A percentile compares a stretch with the other conserved stretches of the same genome.
Evolutionary conservation across 2,113 vertebrate species (phyloP).

Genomic region (Prunella himalayana): DNA sequence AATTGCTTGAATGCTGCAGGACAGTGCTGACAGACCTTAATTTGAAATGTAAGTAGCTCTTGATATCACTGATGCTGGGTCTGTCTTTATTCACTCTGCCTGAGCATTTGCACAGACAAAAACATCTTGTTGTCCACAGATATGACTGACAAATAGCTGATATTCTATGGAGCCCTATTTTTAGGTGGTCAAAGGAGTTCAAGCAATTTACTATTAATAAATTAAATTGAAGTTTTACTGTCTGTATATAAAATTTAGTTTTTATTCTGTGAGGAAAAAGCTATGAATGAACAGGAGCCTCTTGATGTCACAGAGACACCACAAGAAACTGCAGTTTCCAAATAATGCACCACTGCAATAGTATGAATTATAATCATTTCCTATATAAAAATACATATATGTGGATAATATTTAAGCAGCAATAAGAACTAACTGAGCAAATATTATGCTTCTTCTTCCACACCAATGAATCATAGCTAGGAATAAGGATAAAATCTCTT

Average conservation of each 20-base stretch:
- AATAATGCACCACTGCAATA: background rate
- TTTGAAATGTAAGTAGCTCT: background rate
- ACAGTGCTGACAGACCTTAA: fast-evolving
- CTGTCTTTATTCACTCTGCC: background rate
- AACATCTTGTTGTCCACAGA: fast-evolving
- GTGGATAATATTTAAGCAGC: background rate
- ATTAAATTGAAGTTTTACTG: background rate
- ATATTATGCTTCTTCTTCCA: background rate
- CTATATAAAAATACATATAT: background rate
- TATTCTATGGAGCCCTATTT: background rate
- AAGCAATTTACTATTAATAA: background rate
- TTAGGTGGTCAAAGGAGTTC: background rate
- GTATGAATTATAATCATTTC: background rate
- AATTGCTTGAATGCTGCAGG: background rate
- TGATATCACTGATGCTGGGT: background rate
- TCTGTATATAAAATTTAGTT: background rate
- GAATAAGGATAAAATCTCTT: background rate
- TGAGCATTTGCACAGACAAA: background rate
- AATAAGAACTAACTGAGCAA: background rate
- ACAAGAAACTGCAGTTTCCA: background rate
- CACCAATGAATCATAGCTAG: background rate
- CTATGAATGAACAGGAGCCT: background rate
- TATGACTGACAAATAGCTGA: background rate
- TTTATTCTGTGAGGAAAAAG: background rate
- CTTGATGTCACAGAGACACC: background rate